These are phyloP conservation scores for Caenorhabditis sp. DNA, from an alignment of 2,888 invertebrate species.

Conservation along the genomic window DNA sequence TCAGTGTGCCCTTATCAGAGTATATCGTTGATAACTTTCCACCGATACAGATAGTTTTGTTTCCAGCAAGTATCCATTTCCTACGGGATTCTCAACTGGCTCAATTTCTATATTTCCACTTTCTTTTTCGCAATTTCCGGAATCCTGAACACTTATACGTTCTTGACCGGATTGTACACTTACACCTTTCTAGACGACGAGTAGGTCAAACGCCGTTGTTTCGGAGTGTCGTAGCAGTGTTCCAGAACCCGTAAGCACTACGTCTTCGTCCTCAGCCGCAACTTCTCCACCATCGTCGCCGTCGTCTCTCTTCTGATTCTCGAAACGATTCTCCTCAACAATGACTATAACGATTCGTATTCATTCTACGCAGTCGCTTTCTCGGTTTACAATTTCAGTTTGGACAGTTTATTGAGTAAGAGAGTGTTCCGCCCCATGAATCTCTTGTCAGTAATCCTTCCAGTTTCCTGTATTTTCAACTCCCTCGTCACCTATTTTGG, in stretches of 20 bases:
- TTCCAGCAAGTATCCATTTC: conserved; percentile 12
- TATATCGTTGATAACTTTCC: neutral
- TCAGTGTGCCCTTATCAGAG: conserved; percentile 34
- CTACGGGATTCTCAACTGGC: conserved; percentile 7
- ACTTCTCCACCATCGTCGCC: conserved; percentile 26
- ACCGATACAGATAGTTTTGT: too few relatives aligned
- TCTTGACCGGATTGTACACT: conserved; percentile 9
- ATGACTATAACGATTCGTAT: neutral
- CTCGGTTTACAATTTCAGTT: conserved; percentile 40
- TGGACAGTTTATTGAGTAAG: conserved; percentile 36
- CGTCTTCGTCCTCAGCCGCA: conserved; percentile 39
- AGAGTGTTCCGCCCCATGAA: too few relatives aligned
- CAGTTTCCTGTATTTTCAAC: conserved; percentile 41
- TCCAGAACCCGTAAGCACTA: conserved; percentile 41
- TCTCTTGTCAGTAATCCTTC: too few relatives aligned
- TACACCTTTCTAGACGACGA: conserved; percentile 18
- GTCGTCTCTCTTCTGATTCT: conserved; percentile 12
- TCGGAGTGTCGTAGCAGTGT: neutral
- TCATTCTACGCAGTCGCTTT: conserved; percentile 32
- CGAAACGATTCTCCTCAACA: neutral
- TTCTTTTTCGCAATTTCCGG: conserved; percentile 11
- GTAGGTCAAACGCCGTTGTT: neutral
- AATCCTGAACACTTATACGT: conserved; percentile 18
- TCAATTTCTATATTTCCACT: conserved; percentile 21
- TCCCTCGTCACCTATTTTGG: conserved; percentile 39